phyloP scores from a whole-genome alignment of 1,140 invertebrate genomes.

The Rhizoglyphus robini region DNA sequence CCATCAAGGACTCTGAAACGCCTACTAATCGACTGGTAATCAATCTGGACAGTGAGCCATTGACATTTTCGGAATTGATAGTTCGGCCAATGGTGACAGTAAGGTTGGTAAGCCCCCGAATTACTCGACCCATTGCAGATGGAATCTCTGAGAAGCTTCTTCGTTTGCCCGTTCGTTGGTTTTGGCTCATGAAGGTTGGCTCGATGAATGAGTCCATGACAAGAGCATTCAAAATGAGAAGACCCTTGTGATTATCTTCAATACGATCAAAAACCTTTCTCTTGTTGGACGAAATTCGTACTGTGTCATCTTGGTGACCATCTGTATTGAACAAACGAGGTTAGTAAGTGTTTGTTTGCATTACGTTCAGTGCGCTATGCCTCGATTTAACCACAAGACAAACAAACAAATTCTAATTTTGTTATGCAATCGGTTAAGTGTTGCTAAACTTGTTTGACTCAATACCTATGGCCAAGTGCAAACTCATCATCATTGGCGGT shows the following conservation, averaged over 20 bases:
- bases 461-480: too few species aligned
- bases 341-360: too few species aligned
- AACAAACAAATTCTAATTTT: too few species aligned
- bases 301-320: too few species aligned
- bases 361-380: too few species aligned
- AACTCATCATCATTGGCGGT: too few species aligned
- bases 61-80: constrained; percentile 11
- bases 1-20: constrained; percentile 27
- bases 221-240: neutral
- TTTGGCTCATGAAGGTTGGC: neutral
- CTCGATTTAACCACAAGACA: too few species aligned
- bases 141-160: constrained; percentile 1
- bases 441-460: too few species aligned
- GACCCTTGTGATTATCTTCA: neutral
- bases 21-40: constrained; percentile 19
- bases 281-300: too few species aligned
- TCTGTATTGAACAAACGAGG: too few species aligned
- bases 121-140: neutral
- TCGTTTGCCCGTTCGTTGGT: neutral
- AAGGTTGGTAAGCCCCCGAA: constrained; percentile 6
- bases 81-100: constrained; percentile 8
- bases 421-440: too few species aligned
- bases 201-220: neutral
- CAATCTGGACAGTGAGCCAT: constrained; percentile 12
- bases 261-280: too few species aligned